Evolutionary conservation across 2,113 vertebrate genomes (phyloP), one percentile per base, ranked within the genome.

Genomic region (Perca fluviatilis): DNA sequence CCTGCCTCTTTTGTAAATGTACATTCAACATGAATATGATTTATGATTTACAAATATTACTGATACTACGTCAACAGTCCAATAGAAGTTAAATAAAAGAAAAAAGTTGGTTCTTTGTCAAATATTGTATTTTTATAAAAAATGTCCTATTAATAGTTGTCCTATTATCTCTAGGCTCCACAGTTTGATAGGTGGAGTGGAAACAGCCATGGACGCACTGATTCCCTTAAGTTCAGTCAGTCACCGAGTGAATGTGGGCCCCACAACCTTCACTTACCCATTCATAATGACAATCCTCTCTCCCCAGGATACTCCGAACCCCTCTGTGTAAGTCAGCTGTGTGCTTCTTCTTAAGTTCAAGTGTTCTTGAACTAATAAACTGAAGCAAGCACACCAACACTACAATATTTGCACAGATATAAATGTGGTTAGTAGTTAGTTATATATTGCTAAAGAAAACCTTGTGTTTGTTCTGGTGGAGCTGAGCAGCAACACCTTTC

Each of bases 261-360:
- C 66, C 84, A 81, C 66, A 93, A 92, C 77, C 91, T 94, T 71
- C 90, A 93, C 74, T 70, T 94, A 47, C 92, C 92, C n/a, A 83
- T 76, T 54, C 83, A 81, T 0, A 88, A 91, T 0, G 91, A 95
- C 64, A 95, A 96, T 36, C 81, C 87, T 2, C 54, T 95, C 25
- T 95, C 95, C 36, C 93, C 96, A 0, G 96, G 95, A 64, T 96
- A 96, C 46, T 62, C 93, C 1, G 95, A 96, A 66, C 95, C 96
- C n/a, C 90, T 93, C n/a, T 95, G 93, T 0, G 98, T 99, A 90
- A 97, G 97, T 89, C 33, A 64, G 46, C 54, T 88, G 15, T 33
- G 43, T 7, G 15, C 40, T 69, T 18, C 23, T 23, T 36, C 46
- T 60, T 16, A 19, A 15, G 46, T 61, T 60, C 3, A 33, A 57